Percentiles rank a stretch among this genome's conserved stretches.
Evolutionary conservation across 1,140 invertebrate genomes (phyloP).

Genomic region (Choristoneura fumiferana): DNA sequence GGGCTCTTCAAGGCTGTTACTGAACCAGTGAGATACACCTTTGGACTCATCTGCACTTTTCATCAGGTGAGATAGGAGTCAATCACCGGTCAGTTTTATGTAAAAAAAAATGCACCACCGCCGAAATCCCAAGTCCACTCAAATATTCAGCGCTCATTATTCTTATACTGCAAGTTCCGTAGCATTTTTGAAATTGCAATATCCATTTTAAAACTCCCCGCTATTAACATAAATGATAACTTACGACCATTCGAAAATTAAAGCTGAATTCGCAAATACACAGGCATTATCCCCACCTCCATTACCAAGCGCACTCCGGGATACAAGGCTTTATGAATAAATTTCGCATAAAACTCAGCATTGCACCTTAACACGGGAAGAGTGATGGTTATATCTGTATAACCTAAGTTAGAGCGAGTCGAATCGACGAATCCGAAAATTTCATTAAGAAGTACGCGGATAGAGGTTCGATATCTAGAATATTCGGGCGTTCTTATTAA

Average conservation of each 20-base stretch:
- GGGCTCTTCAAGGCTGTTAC: no score
- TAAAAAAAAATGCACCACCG: no score
- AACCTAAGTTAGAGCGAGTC: constrained; percentile 28
- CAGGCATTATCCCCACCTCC: constrained; percentile 59
- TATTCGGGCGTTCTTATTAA: constrained; percentile 68
- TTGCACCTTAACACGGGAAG: constrained; percentile 64
- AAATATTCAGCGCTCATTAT: constrained; percentile 3
- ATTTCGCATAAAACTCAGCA: constrained; percentile 74
- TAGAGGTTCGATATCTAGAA: constrained; percentile 74
- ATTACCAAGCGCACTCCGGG: constrained; percentile 66
- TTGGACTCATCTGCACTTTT: no score
- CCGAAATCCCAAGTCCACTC: background rate
- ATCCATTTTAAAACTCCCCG: constrained; percentile 35
- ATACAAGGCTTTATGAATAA: constrained; percentile 78
- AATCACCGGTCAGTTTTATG: no score
- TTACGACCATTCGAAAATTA: constrained; percentile 54
- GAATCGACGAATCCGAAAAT: constrained; percentile 69
- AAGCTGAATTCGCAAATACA: constrained; percentile 65
- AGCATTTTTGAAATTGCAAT: background rate
- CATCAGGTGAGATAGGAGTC: no score
- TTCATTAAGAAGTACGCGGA: constrained; percentile 74
- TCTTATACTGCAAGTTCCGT: constrained; percentile 1
- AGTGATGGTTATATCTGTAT: constrained; percentile 43
- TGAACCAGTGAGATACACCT: no score
- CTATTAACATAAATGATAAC: constrained; percentile 55